Evolutionary conservation across 1,140 invertebrate genomes (phyloP), one percentile per base, ranked within the genome.

Genomic region (Drosophila micromelanica): DNA sequence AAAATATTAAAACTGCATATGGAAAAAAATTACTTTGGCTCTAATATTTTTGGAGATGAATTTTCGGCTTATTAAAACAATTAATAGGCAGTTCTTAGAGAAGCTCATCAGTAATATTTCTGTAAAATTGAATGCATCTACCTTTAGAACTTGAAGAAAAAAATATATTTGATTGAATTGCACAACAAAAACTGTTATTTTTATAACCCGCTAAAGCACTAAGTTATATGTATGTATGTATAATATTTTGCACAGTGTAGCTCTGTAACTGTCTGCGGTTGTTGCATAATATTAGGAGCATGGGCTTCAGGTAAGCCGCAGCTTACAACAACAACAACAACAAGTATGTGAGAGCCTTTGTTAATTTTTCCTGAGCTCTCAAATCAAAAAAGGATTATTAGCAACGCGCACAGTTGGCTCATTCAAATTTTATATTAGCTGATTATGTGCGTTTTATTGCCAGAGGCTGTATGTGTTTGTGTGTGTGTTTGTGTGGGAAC

Each of bases 361-460:
- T 70, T 80, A 67, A 86, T 86, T 70, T 69, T 37, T 7, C 45
- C 43, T 69, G 49, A 56, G 68, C 63, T 40, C 52, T 30, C 49
- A 84, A 84, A 84, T 84, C 76, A 84, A 84, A 82, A 89, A 89
- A 80, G 85, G 80, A 90, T 90, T 90, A 90, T 90, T 89, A 89
- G 80, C 85, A 76, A 59, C 75, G 79, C 71, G 74, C 62, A 1
- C 17, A 17, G 17, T 17, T 17, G 17, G 17, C 17, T 48, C 69
- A 74, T 70, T 76, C 79, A 77, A 72, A 86, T 90, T 90, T 82
- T 80, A 86, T 86, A 90, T 90, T 90, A 78, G 70, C 73, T 90
- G 73, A 82, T 90, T 80, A 86, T 86, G 71, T 84, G 78, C 68
- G 76, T 73, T 73, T 78, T 84, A 80, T 75, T 72, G 61, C 56